Conservation (phyloP, 2,113 vertebrate genomes). For the Cyphomyrus discorhynchus region DNA sequence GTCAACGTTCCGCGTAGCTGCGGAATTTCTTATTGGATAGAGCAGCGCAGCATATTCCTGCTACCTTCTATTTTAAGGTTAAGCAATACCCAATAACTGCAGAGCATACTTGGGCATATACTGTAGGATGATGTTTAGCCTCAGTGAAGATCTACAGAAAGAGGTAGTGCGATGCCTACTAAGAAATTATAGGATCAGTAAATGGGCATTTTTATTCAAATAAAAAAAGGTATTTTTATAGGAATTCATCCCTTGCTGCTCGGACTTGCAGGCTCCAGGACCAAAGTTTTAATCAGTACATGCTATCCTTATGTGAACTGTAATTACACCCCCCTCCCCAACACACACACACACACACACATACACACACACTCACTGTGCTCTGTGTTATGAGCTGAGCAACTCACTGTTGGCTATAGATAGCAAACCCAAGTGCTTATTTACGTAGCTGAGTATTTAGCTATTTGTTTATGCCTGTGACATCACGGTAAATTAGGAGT, state of each 20-base stretch:
- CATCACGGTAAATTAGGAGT: not conserved
- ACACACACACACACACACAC: not conserved
- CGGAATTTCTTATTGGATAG: not conserved
- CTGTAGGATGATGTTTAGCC: not conserved
- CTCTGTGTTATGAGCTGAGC: not conserved
- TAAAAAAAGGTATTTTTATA: not conserved
- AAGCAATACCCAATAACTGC: not conserved
- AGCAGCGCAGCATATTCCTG: not conserved
- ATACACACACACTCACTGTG: not conserved
- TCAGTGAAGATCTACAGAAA: not conserved
- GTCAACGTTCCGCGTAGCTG: not conserved
- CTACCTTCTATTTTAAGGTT: not conserved
- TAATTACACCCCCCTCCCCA: not conserved
- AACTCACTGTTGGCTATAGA: not conserved
- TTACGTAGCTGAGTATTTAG: not conserved
- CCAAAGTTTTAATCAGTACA: not conserved
- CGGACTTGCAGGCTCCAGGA: not conserved
- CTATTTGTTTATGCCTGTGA: not conserved
- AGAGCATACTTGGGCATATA: not conserved
- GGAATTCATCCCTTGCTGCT: not conserved
- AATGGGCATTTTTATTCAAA: not conserved
- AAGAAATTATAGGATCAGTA: not conserved
- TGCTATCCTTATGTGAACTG: not conserved
- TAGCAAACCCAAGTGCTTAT: not conserved
- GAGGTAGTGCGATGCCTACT: not conserved